Evolutionary conservation across 2,888 invertebrate species (phyloP).

Genomic region (Phyto melanocephala): DNA sequence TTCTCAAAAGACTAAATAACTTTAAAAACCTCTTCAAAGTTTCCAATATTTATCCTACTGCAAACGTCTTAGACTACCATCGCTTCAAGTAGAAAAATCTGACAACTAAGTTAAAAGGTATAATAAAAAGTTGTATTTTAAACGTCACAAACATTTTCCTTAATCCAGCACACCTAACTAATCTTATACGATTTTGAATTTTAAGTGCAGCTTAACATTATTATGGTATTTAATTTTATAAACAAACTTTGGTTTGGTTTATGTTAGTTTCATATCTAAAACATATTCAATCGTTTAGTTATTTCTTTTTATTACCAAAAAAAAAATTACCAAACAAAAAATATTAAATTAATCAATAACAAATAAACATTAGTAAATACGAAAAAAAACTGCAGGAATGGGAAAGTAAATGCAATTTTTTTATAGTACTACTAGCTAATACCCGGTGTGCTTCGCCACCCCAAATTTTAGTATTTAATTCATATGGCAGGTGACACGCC

Average conservation of each 20-base stretch:
- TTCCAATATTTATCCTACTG: too few species aligned
- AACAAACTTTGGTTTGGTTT: background rate
- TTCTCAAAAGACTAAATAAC: too few species aligned
- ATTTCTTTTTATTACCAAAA: background rate
- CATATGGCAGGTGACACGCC: too few species aligned
- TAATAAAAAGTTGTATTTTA: too few species aligned
- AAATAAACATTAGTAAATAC: slow-evolving; percentile 20
- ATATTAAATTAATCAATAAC: slow-evolving; percentile 35
- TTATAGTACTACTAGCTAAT: too few species aligned
- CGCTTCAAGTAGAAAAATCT: too few species aligned
- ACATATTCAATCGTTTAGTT: slow-evolving; percentile 43
- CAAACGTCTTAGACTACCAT: too few species aligned
- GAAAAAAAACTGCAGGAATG: background rate
- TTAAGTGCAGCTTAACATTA: slow-evolving; percentile 29
- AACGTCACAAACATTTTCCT: background rate
- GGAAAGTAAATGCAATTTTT: background rate
- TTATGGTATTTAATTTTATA: background rate
- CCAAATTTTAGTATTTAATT: too few species aligned
- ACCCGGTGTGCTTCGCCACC: too few species aligned
- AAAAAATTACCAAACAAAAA: slow-evolving; percentile 24
- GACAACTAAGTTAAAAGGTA: too few species aligned
- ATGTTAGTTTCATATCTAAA: slow-evolving; percentile 26
- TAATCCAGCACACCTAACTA: background rate
- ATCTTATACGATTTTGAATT: background rate
- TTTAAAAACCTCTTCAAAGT: too few species aligned